Percentiles rank a stretch among this genome's conserved stretches.
Evolutionary conservation across 2,113 vertebrate species (phyloP).

Genomic region (Tupaia chinensis): DNA sequence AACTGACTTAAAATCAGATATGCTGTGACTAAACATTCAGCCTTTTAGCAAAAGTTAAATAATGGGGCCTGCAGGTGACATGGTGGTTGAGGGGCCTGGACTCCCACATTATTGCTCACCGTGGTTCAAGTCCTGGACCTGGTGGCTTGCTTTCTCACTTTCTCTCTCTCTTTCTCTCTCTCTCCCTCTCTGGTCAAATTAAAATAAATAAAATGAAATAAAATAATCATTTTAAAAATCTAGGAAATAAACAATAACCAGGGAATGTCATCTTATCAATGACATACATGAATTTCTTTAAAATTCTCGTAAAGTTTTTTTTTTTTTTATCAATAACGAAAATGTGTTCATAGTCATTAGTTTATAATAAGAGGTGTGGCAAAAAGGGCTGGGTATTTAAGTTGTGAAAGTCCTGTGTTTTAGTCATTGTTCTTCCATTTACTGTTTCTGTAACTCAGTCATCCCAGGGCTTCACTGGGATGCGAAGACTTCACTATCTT

Average conservation of each 20-base stretch:
- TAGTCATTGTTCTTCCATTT: neutral
- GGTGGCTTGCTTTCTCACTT: too few relatives aligned
- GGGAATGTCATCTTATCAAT: neutral
- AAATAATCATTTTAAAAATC: neutral
- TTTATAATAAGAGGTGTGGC: neutral
- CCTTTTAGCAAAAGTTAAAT: neutral
- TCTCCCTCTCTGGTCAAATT: too few relatives aligned
- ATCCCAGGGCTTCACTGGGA: neutral
- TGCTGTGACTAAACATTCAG: neutral
- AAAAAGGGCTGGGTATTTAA: neutral
- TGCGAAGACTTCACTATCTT: neutral
- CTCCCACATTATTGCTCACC: too few relatives aligned
- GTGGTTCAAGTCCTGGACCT: too few relatives aligned
- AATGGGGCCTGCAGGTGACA: neutral
- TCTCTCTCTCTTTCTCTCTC: too few relatives aligned
- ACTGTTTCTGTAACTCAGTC: neutral
- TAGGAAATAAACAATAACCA: constrained; percentile 10
- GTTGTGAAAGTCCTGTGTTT: neutral
- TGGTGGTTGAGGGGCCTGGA: too few relatives aligned
- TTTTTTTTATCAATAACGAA: constrained; percentile 14
- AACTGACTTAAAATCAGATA: constrained; percentile 31
- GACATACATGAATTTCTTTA: neutral
- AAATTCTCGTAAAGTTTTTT: constrained; percentile 54
- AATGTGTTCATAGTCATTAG: neutral
- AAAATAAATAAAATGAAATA: too few relatives aligned